A percentile compares a stretch with the other conserved stretches of the same genome.
These are phyloP conservation scores for Pseudorectes ferrugineus DNA, from an alignment of 2,113 vertebrate genomes.

Conservation along the genomic window DNA sequence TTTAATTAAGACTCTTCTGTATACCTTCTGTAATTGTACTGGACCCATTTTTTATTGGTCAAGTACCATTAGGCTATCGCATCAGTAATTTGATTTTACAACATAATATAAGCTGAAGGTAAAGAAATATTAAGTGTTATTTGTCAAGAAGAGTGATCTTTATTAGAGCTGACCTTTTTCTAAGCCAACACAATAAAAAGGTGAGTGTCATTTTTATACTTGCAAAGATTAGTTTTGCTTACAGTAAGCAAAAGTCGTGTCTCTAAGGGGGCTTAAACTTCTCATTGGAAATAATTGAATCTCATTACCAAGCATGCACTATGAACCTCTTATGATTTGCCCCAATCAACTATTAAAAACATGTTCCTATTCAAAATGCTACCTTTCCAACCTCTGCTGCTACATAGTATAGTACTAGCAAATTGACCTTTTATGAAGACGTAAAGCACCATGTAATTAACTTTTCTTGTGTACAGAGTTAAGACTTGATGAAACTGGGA, in stretches of 20 bases:
- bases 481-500: slow-evolving; percentile 56
- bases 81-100: slow-evolving; percentile 1
- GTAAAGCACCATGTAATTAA: slow-evolving; percentile 62
- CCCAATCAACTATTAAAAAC: slow-evolving; percentile 38
- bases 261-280: neutral
- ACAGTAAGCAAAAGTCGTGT: slow-evolving; percentile 1
- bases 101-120: neutral
- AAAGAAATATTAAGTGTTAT: slow-evolving; percentile 10
- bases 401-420: neutral
- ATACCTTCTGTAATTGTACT: neutral
- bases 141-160: slow-evolving; percentile 20
- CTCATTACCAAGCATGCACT: slow-evolving; percentile 41
- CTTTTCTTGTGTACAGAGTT: slow-evolving; percentile 39
- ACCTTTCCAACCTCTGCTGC: slow-evolving; percentile 2
- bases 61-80: neutral
- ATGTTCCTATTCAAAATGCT: neutral
- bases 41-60: neutral
- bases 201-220: slow-evolving; percentile 2
- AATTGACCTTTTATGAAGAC: slow-evolving; percentile 47
- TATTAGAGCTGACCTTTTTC: slow-evolving; percentile 32
- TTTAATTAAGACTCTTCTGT: neutral
- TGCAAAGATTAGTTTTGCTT: slow-evolving; percentile 57
- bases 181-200: slow-evolving; percentile 11
- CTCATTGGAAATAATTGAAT: slow-evolving; percentile 65
- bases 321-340: slow-evolving; percentile 6